Evolutionary conservation across 1,140 invertebrate species (phyloP).

Genomic region (Acromyrmex charruanus): DNA sequence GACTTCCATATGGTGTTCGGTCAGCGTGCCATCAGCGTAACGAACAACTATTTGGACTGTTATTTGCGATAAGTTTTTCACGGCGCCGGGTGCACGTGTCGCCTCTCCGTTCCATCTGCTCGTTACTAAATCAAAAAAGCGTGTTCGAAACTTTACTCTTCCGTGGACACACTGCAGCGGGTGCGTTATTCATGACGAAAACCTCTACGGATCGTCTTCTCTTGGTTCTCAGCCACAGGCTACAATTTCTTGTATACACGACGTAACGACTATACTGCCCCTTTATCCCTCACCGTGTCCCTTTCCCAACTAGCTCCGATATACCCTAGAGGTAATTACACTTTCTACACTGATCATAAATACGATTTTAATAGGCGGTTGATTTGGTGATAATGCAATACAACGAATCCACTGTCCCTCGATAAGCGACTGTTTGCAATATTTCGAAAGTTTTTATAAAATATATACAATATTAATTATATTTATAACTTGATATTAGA

Average conservation of each 20-base stretch:
- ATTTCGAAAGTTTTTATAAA: neutral
- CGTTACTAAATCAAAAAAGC: conserved; percentile 58
- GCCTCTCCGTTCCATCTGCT: conserved; percentile 56
- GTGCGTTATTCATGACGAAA: conserved; percentile 75
- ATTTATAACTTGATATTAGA: neutral
- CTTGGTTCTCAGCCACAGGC: conserved; percentile 59
- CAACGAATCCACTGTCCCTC: neutral
- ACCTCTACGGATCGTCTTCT: conserved; percentile 71
- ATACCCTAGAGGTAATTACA: conserved; percentile 37
- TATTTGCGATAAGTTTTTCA: conserved; percentile 61
- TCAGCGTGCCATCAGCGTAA: conserved; percentile 48
- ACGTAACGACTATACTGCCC: conserved; percentile 50
- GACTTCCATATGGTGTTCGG: conserved; percentile 50
- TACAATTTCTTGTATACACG: conserved; percentile 73
- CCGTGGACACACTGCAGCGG: conserved; percentile 58
- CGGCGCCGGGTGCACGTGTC: conserved; percentile 41
- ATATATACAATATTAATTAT: neutral
- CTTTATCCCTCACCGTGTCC: conserved; percentile 14
- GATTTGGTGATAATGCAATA: neutral
- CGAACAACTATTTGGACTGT: conserved; percentile 59
- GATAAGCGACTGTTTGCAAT: neutral
- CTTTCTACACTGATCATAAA: conserved; percentile 14
- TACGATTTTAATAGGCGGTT: conserved; percentile 31
- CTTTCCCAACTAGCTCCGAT: conserved; percentile 24
- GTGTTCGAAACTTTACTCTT: conserved; percentile 59